Conservation (phyloP, 2,797 vertebrate species). For the Aythya fuligula region DNA sequence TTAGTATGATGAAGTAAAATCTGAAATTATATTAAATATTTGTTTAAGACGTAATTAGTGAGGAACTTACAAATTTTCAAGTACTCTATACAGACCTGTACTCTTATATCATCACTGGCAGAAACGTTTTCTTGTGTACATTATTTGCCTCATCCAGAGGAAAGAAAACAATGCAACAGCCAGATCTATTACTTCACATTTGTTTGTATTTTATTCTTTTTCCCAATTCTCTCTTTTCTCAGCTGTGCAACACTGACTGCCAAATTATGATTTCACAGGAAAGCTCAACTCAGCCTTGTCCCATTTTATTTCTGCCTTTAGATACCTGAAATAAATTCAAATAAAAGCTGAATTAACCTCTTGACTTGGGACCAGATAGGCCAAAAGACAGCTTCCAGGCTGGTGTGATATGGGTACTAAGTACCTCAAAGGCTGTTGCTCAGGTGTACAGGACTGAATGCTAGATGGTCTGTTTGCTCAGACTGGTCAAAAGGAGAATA, state of each 20-base stretch:
- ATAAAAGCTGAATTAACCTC: not conserved
- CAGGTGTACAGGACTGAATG: not conserved
- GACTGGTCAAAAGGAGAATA: not conserved
- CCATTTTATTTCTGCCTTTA: not conserved
- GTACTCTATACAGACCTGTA: not conserved
- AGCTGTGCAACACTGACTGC: not conserved
- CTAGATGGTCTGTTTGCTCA: not conserved
- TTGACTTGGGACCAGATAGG: not conserved
- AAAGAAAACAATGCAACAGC: not conserved
- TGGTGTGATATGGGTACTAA: not conserved
- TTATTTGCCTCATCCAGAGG: not conserved
- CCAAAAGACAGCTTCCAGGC: not conserved
- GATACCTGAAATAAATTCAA: not conserved
- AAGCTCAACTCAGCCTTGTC: not conserved
- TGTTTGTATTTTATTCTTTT: not conserved
- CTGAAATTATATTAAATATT: slow-evolving; percentile 53
- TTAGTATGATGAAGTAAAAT: slow-evolving; percentile 56
- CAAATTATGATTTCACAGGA: not conserved
- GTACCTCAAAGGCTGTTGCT: not conserved
- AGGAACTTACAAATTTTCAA: slow-evolving; percentile 40
- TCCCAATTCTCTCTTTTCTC: not conserved
- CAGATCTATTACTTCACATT: not conserved
- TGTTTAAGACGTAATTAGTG: slow-evolving; percentile 52
- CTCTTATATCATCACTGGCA: not conserved
- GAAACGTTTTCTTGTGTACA: not conserved